Base-by-base conservation (phyloP, 2,797 vertebrate species). In the Fratercula arctica region DNA sequence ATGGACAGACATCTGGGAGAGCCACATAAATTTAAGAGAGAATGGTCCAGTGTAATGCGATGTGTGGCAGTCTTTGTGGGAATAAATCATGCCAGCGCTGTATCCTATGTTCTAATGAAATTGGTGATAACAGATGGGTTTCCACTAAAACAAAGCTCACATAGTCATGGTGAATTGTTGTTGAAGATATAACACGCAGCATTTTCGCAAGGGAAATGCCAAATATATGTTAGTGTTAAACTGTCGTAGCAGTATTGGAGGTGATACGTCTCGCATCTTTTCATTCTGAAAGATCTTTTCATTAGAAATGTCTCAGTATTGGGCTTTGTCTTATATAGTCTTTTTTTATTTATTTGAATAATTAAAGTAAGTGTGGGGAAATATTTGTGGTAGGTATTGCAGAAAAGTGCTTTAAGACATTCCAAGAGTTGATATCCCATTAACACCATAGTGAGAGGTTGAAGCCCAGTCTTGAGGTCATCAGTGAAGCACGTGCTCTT, bases 31-130 rank as follows among this genome's bases (percentile, higher is more conserved):
- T 99, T 99, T 97, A 99, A 99, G 97, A 98, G 99, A 92, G 99
- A 99, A 93, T 99, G 99, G 99, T 99, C 99, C 93, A 99, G 99
- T 83, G 99, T 99, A 85, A 99, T 99, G 99, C 98, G 99, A 95
- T 99, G 99, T 31, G 99, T 99, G 87, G 99, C 99, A 5, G 99
- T 99, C 95, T 99, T 99, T 95, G 99, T 99, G 96, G 99, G 99
- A 90, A 99, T 99, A 97, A 99, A 99, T 98, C 99, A 99, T 26
- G 99, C 99, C 96, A 99, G 99, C 10, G 99, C 99, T 97, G 99
- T 99, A 99, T 99, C 99, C 99, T 96, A 0, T 72, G 10, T 73
- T 50, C 23, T 85, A 7, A 63, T 89, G 51, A 96, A 92, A 77
- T 79, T 85, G n/a, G 3, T 7, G 54, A 19, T 89, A 89, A 87